Conservation (phyloP, 1,140 invertebrate genomes). For the Neuroterus valhalla region DNA sequence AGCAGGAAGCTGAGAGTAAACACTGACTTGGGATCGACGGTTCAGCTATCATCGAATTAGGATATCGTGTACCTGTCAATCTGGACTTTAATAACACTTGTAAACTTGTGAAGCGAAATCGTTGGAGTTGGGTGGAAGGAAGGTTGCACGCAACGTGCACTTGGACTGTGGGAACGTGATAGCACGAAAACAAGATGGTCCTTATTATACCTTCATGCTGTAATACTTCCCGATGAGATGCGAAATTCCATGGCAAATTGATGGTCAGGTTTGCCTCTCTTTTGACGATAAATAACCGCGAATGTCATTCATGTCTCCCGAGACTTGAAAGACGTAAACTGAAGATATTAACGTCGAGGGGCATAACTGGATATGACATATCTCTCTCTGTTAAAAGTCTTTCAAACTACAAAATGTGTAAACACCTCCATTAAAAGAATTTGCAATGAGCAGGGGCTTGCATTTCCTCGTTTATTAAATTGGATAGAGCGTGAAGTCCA, state of each 20-base stretch:
- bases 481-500: not conserved
- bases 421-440: not conserved
- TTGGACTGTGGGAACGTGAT: slow-evolving; percentile 51
- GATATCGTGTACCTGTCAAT: slow-evolving; percentile 51
- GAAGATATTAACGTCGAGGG: too few species aligned
- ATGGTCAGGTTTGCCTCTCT: slow-evolving; percentile 1
- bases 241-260: not conserved
- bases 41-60: slow-evolving; percentile 57
- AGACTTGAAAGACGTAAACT: too few species aligned
- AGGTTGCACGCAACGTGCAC: not conserved
- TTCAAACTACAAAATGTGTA: not conserved
- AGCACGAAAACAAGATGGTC: slow-evolving; percentile 11
- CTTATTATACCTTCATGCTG: slow-evolving; percentile 17
- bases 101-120: slow-evolving; percentile 38
- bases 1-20: slow-evolving; percentile 48
- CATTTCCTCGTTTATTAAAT: slow-evolving; percentile 24
- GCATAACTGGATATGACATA: too few species aligned
- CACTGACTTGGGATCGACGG: slow-evolving; percentile 47
- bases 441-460: not conserved
- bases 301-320: not conserved
- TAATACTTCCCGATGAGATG: slow-evolving; percentile 7
- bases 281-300: not conserved
- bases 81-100: slow-evolving; percentile 54
- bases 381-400: too few species aligned
- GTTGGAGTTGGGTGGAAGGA: slow-evolving; percentile 36